Evolutionary conservation across 1,140 invertebrate species (phyloP).

Genomic region (Trypoxylus dichotomus): DNA sequence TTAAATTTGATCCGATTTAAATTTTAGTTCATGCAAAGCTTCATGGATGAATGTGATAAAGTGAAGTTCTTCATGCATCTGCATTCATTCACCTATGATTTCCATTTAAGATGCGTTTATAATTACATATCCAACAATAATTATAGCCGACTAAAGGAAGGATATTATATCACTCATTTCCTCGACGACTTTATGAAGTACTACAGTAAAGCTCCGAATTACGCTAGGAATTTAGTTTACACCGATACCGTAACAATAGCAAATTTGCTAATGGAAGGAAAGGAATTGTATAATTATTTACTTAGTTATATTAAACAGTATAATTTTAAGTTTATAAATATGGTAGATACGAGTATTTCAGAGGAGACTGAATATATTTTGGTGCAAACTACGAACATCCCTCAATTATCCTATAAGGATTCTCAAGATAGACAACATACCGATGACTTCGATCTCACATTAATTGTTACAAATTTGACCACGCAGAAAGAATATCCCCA

Average conservation of each 20-base stretch:
- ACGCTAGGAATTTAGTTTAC: constrained; percentile 76
- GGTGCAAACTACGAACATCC: constrained; percentile 62
- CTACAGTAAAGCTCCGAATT: constrained; percentile 82
- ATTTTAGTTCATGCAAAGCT: constrained; percentile 66
- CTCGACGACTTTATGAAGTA: constrained; percentile 83
- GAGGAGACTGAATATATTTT: constrained; percentile 61
- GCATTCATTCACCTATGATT: constrained; percentile 88
- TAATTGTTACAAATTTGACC: constrained; percentile 66
- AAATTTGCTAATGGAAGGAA: constrained; percentile 65
- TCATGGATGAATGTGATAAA: constrained; percentile 77
- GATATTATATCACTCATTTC: constrained; percentile 77
- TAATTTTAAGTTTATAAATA: constrained; percentile 69
- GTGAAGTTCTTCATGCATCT: constrained; percentile 76
- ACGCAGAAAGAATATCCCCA: constrained; percentile 52
- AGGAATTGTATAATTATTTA: constrained; percentile 74
- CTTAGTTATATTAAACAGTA: constrained; percentile 71
- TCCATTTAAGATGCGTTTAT: constrained; percentile 76
- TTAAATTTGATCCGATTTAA: constrained; percentile 29
- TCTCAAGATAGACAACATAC: constrained; percentile 64
- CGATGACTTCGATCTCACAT: constrained; percentile 71
- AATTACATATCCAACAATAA: constrained; percentile 67
- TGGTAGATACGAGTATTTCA: constrained; percentile 58
- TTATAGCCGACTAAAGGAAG: constrained; percentile 61
- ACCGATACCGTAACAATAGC: constrained; percentile 64
- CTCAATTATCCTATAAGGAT: constrained; percentile 64